Evolutionary conservation across 2,888 invertebrate species (phyloP).

Genomic region (Sisyra terminalis): DNA sequence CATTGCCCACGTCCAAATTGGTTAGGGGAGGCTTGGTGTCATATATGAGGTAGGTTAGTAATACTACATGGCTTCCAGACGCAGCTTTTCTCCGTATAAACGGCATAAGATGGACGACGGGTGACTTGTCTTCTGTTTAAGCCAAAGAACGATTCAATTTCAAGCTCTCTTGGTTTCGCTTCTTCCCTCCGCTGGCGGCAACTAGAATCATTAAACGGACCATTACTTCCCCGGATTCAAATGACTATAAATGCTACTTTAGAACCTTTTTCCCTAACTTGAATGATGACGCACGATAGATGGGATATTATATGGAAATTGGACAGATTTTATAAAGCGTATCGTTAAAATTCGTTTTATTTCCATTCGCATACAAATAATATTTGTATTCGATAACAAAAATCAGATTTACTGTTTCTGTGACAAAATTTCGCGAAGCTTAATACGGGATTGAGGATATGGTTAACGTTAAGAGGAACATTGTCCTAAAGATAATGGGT

Average conservation of each 20-base stretch:
- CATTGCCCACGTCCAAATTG: too few species aligned
- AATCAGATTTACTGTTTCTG: too few species aligned
- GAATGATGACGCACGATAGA: slow-evolving; percentile 5
- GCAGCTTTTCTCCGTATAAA: too few species aligned
- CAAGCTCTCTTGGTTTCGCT: slow-evolving; percentile 28
- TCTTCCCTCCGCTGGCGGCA: slow-evolving; percentile 19
- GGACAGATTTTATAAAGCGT: slow-evolving; percentile 7
- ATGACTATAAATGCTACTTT: slow-evolving; percentile 24
- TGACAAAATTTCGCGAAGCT: too few species aligned
- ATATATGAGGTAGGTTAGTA: too few species aligned
- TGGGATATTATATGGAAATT: neutral
- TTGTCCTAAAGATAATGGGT: too few species aligned
- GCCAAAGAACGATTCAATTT: slow-evolving; percentile 28
- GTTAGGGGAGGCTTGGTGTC: too few species aligned
- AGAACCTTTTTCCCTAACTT: slow-evolving; percentile 9
- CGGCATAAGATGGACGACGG: too few species aligned
- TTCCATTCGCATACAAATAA: neutral
- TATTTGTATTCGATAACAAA: too few species aligned
- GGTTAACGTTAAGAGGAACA: too few species aligned
- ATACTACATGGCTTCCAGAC: too few species aligned
- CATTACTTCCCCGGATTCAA: slow-evolving; percentile 30
- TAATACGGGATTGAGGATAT: too few species aligned
- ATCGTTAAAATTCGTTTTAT: slow-evolving; percentile 7
- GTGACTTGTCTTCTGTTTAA: slow-evolving; percentile 16
- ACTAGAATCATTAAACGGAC: slow-evolving; percentile 29